Base-by-base conservation (phyloP, 2,888 invertebrate species). In the Mythimna loreyi region DNA sequence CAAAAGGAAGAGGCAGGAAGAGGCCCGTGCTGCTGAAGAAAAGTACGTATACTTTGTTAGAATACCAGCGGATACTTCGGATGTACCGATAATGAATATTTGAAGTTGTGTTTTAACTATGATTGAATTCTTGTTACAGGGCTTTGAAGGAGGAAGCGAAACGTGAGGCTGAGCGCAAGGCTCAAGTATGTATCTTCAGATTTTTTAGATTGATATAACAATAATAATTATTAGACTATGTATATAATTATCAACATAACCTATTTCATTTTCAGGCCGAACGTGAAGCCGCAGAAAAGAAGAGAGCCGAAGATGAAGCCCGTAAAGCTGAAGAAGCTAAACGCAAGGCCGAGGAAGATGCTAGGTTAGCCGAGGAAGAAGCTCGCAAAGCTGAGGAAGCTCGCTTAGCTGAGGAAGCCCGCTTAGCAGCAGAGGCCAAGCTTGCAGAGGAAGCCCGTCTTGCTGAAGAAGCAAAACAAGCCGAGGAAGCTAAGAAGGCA, bases 1-100 rank as follows among this genome's bases (percentile, higher is more conserved):
- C 71, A 94, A 96, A 75, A 95, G 95, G 82, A 97, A 96, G 84
- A 95, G 96, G 82, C 97, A 97, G 76, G 97, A 97, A 78, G 97
- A 97, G 87, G 97, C 96, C 50, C 96, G 96, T 83, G 94, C 96
- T 84, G 97, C 96, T 59, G 97, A 97, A 85, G 97, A 97, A 86
- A 96, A 94, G 97, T 97, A 89, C 91, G 94, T 65, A 28, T 36
- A 8, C 28, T 23, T 59, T 16, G 49, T 19, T n/a, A 7, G 25
- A 43, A 49, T 75, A 3, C 1, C 25, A 13, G 4, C 3, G 2
- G 43, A 45, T 45, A 11, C 2, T 33, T 19, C 28, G 19, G 13
- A 6, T 43, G n/a, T 30, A 47, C 21, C 23, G 6, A 36, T 19
- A 36, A 36, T 4, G 3, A 6, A 25, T 8, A 30, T 47, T 30